Conservation (phyloP, 1,140 invertebrate genomes). For the Temnothorax longispinosus region DNA sequence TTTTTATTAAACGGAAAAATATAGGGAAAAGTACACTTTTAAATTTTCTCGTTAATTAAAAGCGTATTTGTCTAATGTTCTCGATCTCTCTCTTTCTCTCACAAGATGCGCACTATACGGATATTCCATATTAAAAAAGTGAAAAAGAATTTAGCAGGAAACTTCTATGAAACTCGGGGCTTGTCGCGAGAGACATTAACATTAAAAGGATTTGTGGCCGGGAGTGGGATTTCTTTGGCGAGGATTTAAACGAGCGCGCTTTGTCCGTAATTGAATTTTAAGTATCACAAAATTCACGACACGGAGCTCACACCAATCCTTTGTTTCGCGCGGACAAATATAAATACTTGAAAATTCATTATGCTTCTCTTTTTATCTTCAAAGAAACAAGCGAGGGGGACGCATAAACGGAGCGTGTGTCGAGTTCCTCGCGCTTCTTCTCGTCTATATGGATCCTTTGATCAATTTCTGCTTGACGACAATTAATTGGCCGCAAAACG, state of each 20-base stretch:
- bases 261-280: slow-evolving; percentile 49
- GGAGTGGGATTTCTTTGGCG: slow-evolving; percentile 30
- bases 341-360: slow-evolving; percentile 39
- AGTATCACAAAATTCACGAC: slow-evolving; percentile 41
- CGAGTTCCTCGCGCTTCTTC: not conserved
- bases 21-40: not conserved
- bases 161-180: slow-evolving; percentile 12
- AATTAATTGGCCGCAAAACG: slow-evolving; percentile 7
- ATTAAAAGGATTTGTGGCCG: slow-evolving; percentile 37
- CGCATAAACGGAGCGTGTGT: not conserved
- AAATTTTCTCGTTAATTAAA: not conserved
- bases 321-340: slow-evolving; percentile 33
- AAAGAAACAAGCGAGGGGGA: not conserved
- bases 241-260: slow-evolving; percentile 39
- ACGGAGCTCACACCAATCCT: slow-evolving; percentile 21
- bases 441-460: not conserved
- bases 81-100: not conserved
- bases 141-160: slow-evolving; percentile 23
- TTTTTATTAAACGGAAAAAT: not conserved
- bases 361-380: not conserved
- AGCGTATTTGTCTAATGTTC: not conserved
- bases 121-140: slow-evolving; percentile 15
- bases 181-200: slow-evolving; percentile 39
- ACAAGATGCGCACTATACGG: not conserved
- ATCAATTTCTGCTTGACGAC: slow-evolving; percentile 13